Percentiles rank a stretch among this genome's conserved stretches.
Conservation (phyloP, 2,113 vertebrate genomes). For the Lipophrys pholis region DNA sequence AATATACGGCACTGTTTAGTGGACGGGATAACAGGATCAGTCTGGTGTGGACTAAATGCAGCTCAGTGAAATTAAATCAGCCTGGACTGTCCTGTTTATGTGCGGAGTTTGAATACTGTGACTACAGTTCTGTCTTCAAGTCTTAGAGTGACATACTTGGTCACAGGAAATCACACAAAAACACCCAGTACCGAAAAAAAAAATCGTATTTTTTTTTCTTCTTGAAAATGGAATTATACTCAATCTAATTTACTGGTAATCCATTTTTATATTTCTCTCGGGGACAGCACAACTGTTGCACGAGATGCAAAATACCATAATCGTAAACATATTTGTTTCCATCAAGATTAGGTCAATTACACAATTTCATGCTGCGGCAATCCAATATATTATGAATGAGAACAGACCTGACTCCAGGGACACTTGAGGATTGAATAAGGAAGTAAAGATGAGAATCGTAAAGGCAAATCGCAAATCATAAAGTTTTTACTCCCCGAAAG, state of each 20-base stretch:
- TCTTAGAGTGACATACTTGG: constrained; percentile 26
- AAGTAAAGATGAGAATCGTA: constrained; percentile 49
- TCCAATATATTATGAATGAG: constrained; percentile 11
- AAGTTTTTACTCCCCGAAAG: constrained; percentile 76
- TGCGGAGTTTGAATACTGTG: constrained; percentile 20
- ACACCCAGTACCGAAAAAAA: constrained; percentile 21
- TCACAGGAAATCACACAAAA: constrained; percentile 38
- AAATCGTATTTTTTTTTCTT: constrained; percentile 33
- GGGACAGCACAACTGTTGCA: constrained; percentile 8
- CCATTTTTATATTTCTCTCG: constrained; percentile 28
- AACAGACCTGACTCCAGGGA: constrained; percentile 35
- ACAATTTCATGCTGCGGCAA: not conserved
- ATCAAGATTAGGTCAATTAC: not conserved
- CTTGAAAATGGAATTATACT: constrained; percentile 51
- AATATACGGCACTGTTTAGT: constrained; percentile 31
- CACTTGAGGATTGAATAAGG: constrained; percentile 18
- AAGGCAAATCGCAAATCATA: constrained; percentile 68
- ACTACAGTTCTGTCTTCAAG: constrained; percentile 18
- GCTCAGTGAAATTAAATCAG: constrained; percentile 52
- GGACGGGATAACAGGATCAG: constrained; percentile 46
- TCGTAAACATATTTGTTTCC: constrained; percentile 12
- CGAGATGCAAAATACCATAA: constrained; percentile 30
- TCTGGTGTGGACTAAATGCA: constrained; percentile 37
- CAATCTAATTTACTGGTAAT: constrained; percentile 50
- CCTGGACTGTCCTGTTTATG: constrained; percentile 27